Evolutionary conservation across 1,140 invertebrate genomes (phyloP).

Genomic region (Zaprionus ornatus): DNA sequence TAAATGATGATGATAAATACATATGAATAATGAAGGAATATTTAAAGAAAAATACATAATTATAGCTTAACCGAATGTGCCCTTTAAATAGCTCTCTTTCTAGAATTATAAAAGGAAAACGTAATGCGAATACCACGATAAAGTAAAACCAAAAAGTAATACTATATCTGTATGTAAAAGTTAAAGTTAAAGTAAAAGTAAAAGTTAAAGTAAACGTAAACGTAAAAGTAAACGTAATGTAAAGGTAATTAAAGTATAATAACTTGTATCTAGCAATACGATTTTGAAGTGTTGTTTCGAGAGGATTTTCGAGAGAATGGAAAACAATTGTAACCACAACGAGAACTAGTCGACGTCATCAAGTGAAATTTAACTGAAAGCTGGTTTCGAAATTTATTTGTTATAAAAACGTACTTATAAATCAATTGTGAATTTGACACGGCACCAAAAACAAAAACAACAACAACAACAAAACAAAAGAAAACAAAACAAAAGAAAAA

Average conservation of each 20-base stretch:
- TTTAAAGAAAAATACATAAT: constrained; percentile 60
- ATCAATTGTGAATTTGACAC: constrained; percentile 58
- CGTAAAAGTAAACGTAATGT: constrained; percentile 21
- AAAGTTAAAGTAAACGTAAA: constrained; percentile 3
- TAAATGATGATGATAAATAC: constrained; percentile 39
- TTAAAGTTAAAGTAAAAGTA: not conserved
- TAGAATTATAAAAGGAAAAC: constrained; percentile 67
- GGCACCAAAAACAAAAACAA: constrained; percentile 27
- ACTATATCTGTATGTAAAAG: constrained; percentile 43
- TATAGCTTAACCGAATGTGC: constrained; percentile 84
- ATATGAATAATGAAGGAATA: constrained; percentile 44
- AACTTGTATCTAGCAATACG: constrained; percentile 64
- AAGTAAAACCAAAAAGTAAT: constrained; percentile 41
- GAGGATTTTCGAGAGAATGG: constrained; percentile 35
- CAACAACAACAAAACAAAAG: no score
- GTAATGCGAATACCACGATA: constrained; percentile 34
- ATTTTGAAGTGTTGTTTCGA: constrained; percentile 66
- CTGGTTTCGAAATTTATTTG: constrained; percentile 79
- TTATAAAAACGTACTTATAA: constrained; percentile 53
- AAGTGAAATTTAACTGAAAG: constrained; percentile 71
- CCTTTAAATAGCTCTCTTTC: constrained; percentile 84
- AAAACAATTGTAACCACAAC: constrained; percentile 54
- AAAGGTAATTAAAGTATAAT: constrained; percentile 65
- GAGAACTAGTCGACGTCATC: constrained; percentile 71
- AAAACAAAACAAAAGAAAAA: not conserved